Evolutionary conservation across 2,113 vertebrate genomes (phyloP).

Genomic region (Anhinga rufa): DNA sequence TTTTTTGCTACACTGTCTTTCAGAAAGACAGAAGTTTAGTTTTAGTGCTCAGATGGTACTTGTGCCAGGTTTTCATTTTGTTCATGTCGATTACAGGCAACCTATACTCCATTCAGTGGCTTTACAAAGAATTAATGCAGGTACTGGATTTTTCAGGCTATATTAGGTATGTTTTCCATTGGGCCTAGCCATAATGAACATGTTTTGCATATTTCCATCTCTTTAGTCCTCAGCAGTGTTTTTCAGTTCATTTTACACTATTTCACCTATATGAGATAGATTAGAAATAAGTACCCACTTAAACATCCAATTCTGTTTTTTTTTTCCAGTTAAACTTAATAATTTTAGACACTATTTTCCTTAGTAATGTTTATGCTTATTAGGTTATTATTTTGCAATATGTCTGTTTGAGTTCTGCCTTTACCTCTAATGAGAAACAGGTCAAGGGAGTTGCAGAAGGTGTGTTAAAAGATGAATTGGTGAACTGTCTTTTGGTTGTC

Average conservation of each 20-base stretch:
- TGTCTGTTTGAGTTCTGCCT: not conserved
- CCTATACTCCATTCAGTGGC: not conserved
- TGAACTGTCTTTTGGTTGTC: not conserved
- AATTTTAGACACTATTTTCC: not conserved
- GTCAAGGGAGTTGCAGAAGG: not conserved
- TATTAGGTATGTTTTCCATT: not conserved
- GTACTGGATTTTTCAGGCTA: not conserved
- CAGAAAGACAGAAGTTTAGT: not conserved
- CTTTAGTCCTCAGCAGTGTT: not conserved
- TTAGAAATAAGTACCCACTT: not conserved
- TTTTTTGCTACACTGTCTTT: not conserved
- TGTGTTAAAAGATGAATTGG: not conserved
- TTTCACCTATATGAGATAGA: not conserved
- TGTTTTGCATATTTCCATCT: not conserved
- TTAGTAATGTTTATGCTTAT: not conserved
- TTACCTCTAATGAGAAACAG: not conserved
- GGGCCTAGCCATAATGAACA: not conserved
- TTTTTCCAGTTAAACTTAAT: not conserved
- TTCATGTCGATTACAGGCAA: not conserved
- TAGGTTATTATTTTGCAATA: not conserved
- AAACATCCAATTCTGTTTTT: not conserved
- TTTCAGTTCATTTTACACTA: not conserved
- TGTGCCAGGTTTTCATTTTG: not conserved
- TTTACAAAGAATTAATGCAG: not conserved
- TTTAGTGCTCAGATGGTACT: not conserved